Conservation (phyloP, 1,140 invertebrate genomes). For the Procambarus virginalis region DNA sequence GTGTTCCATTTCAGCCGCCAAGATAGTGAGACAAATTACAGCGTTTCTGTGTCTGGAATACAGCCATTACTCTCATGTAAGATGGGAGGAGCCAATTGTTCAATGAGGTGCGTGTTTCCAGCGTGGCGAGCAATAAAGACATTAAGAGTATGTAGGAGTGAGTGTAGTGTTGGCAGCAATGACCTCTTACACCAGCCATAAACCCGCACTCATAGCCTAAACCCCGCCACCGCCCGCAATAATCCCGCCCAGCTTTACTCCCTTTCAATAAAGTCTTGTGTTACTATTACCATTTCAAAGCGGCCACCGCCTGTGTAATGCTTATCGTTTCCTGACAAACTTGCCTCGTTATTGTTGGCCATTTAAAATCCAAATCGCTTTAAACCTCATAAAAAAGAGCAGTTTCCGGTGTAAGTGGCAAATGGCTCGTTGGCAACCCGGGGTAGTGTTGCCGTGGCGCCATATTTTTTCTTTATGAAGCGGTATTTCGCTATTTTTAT, state of each 20-base stretch:
- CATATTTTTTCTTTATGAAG: conserved; percentile 28
- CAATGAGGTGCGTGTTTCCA: conserved; percentile 13
- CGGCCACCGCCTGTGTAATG: conserved; percentile 52
- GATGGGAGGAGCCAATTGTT: not conserved
- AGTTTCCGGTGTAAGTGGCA: conserved; percentile 32
- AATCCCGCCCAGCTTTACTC: conserved; percentile 1
- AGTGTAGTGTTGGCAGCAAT: conserved; percentile 19
- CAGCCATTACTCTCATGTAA: not conserved
- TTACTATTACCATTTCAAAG: conserved; percentile 50
- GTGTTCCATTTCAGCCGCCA: too few species aligned
- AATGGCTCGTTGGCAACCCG: conserved; percentile 40
- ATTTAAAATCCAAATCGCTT: conserved; percentile 52
- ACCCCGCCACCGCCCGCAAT: not conserved
- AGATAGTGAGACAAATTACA: too few species aligned
- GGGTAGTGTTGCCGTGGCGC: conserved; percentile 9
- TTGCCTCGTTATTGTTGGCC: conserved; percentile 37
- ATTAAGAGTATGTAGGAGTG: conserved; percentile 21
- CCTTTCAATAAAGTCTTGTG: conserved; percentile 35
- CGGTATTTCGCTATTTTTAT: conserved; percentile 14
- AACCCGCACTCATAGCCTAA: not conserved
- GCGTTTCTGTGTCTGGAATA: not conserved
- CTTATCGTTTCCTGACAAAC: conserved; percentile 51
- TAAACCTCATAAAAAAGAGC: conserved; percentile 48
- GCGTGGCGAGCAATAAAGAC: conserved; percentile 20
- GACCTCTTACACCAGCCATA: conserved; percentile 17